These are phyloP conservation scores for Orchesella cincta DNA, from an alignment of 1,140 invertebrate species.

Conservation along the genomic window DNA sequence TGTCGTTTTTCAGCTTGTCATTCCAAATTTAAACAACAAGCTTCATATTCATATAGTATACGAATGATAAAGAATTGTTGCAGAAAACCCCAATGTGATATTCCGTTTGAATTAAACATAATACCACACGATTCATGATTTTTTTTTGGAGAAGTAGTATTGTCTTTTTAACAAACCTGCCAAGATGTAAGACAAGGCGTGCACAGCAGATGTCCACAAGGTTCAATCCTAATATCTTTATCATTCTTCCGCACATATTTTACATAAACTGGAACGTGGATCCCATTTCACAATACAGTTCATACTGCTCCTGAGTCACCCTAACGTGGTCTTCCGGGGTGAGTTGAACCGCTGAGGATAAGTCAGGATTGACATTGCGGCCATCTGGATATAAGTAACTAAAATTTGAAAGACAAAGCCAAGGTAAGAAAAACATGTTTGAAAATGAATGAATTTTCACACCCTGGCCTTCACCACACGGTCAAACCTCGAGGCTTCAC, in stretches of 20 bases:
- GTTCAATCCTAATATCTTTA: constrained; percentile 98
- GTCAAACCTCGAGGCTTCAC: too few species aligned
- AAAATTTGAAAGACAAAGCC: neutral
- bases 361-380: constrained; percentile 85
- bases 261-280: constrained; percentile 99
- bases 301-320: constrained; percentile 99
- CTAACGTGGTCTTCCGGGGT: constrained; percentile 90
- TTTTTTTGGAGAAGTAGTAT: too few species aligned
- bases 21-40: too few species aligned
- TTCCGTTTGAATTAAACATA: neutral
- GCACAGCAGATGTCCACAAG: constrained; percentile 96
- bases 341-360: constrained; percentile 88
- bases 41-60: too few species aligned
- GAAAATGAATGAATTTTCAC: neutral
- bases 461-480: too few species aligned
- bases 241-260: constrained; percentile 99
- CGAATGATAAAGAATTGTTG: too few species aligned
- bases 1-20: too few species aligned
- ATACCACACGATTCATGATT: neutral
- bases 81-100: too few species aligned
- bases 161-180: constrained; percentile 73
- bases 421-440: constrained; percentile 7
- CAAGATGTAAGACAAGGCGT: constrained; percentile 93
- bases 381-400: constrained; percentile 98
- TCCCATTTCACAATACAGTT: constrained; percentile 99